phyloP scores from a whole-genome alignment of 2,888 invertebrate species.

The Dryococelus australis region DNA sequence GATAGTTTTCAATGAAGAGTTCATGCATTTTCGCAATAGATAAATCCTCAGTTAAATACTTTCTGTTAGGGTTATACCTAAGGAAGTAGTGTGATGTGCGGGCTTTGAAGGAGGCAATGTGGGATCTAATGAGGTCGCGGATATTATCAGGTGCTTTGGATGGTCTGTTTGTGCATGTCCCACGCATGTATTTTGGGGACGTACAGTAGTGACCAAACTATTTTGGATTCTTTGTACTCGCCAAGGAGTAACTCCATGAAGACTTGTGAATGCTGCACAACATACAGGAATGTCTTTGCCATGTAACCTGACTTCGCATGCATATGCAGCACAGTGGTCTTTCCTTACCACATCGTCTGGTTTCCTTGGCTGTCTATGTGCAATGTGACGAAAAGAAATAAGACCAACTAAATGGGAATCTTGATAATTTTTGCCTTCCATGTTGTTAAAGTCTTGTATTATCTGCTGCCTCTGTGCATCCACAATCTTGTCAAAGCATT shows the following conservation, averaged over 20 bases:
- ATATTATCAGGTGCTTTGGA: background rate
- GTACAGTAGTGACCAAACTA: background rate
- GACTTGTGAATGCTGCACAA: background rate
- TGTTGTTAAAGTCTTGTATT: background rate
- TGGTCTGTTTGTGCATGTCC: background rate
- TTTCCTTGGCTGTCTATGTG: background rate
- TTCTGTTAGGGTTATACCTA: no score
- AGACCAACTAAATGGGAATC: background rate
- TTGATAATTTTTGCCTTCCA: background rate
- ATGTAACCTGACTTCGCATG: background rate
- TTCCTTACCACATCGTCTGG: background rate
- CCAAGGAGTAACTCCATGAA: conserved; percentile 10
- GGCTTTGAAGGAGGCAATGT: no score
- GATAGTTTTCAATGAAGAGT: no score
- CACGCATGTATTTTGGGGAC: background rate
- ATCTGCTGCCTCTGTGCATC: background rate
- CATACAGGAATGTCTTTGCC: conserved; percentile 9
- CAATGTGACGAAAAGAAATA: background rate
- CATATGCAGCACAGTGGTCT: background rate
- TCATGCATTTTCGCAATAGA: no score
- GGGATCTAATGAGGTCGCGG: no score
- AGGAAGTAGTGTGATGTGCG: no score
- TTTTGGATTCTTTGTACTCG: conserved; percentile 4
- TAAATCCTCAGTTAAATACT: no score
- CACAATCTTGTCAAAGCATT: background rate